Conservation (phyloP, 2,888 invertebrate genomes). For the Arenicola marina region DNA sequence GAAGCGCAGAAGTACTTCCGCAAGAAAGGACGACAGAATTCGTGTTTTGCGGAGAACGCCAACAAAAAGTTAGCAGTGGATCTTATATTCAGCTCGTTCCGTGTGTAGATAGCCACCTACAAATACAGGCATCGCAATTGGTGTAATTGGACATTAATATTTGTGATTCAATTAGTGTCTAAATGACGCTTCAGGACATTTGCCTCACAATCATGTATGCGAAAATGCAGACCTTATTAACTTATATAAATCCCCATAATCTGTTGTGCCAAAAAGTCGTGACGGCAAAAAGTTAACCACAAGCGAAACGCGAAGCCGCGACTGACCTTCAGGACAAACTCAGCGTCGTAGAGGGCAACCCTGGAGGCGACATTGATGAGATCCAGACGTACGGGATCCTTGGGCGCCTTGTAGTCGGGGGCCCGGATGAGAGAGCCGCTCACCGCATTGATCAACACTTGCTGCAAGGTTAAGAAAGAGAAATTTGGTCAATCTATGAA, state of each 20-base stretch:
- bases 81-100: conserved; percentile 62
- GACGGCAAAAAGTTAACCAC: neutral
- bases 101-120: conserved; percentile 62
- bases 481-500: too few relatives aligned
- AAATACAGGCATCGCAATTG: too few relatives aligned
- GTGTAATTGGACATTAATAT: too few relatives aligned
- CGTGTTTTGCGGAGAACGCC: conserved; percentile 55
- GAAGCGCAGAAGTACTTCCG: conserved; percentile 59
- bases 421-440: conserved; percentile 54
- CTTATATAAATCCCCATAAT: too few relatives aligned
- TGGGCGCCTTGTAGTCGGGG: conserved; percentile 51
- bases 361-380: conserved; percentile 43
- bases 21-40: conserved; percentile 57
- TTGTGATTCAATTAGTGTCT: too few relatives aligned
- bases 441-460: conserved; percentile 42
- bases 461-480: too few relatives aligned
- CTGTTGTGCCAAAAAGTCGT: too few relatives aligned
- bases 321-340: conserved; percentile 62
- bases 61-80: conserved; percentile 62
- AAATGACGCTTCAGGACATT: too few relatives aligned
- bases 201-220: neutral
- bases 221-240: neutral
- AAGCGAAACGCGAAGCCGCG: neutral
- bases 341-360: conserved; percentile 56
- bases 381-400: conserved; percentile 42